phyloP scores from a whole-genome alignment of 2,113 vertebrate species.

The Dryoscopus gambensis region DNA sequence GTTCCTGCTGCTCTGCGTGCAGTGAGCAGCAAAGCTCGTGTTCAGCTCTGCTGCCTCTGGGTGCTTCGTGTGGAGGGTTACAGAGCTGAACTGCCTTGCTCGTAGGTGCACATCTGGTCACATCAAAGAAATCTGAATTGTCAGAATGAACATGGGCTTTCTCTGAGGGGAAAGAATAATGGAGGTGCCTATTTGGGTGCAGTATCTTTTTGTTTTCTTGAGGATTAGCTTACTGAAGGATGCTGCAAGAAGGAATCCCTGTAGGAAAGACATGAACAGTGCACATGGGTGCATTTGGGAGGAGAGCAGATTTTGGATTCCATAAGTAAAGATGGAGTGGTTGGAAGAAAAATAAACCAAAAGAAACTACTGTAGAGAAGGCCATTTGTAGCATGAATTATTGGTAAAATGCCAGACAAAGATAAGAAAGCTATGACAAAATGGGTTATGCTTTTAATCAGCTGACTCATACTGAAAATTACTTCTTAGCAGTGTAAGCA shows the following conservation, averaged over 20 bases:
- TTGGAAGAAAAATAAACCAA: neutral
- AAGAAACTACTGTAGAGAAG: neutral
- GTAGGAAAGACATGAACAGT: neutral
- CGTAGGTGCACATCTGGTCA: neutral
- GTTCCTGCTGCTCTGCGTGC: neutral
- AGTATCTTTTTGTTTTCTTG: neutral
- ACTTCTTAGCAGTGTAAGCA: neutral
- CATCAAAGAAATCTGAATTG: neutral
- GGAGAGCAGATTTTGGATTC: neutral
- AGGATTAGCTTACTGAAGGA: neutral
- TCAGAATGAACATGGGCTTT: neutral
- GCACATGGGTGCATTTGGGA: neutral
- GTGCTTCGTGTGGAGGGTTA: neutral
- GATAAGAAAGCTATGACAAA: neutral
- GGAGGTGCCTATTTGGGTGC: accelerated
- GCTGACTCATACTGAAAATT: neutral
- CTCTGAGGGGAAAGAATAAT: no score
- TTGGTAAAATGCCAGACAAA: neutral
- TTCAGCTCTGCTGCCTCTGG: neutral
- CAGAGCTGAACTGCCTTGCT: neutral
- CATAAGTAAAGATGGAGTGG: neutral
- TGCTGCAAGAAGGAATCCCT: neutral
- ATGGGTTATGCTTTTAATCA: neutral
- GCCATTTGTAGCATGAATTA: neutral
- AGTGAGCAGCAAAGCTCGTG: neutral